Evolutionary conservation across 2,888 invertebrate species (phyloP), one percentile per base, ranked within the genome.

Genomic region (Pollenia griseotomentosa): DNA sequence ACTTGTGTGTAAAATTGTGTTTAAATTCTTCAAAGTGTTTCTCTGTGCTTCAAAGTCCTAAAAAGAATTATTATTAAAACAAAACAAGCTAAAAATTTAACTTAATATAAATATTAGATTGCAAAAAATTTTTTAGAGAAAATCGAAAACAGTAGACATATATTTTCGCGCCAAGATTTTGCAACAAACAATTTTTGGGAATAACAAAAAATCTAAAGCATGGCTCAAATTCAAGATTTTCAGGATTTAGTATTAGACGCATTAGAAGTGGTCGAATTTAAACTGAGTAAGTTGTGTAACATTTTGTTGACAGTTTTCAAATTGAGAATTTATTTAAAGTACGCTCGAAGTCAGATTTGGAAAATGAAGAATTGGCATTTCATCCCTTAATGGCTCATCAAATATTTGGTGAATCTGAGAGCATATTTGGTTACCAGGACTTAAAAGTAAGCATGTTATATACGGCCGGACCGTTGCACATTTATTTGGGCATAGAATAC

Each of bases 391-490:
- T 98, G 97, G 97, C 97, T 74, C 98, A 99, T 94, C 98, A 99
- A 94, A 96, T 98, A 82, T 98, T 98, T 93, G 98, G 98, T 7
- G 97, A 97, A 89, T 96, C 95, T 90, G 99, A 99, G 94, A 97
- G 96, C 87, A 98, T 99, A 92, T 98, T 98, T 94, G 99, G 99
- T 4, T 99, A 98, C 92, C 96, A 96, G 91, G 96, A 97, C 90
- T 94, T 99, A 51, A 94, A 95, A 84, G 95, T 99, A 4, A 95
- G 96, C 88, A 93, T 99, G 4, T 96, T 96, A 91, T 98, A 97
- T 92, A 96, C 96, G 85, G 97, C 98, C 77, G 97, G 96, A 23
- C 96, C 96, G 86, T 94, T 98, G 84, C 96, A 96, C 90, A 96
- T 97, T 77, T 99, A 96, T 91, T 93, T 98, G 73, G 96, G 92